phyloP scores from a whole-genome alignment of 2,113 vertebrate genomes.

The pig (Sus scrofa) region T2T-Sscrofa CM000829.6:40869001-40869500 shows the following conservation, averaged over 20 bases:
- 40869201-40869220: too few relatives aligned
- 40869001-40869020: too few relatives aligned
- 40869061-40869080: too few relatives aligned
- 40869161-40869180: too few relatives aligned
- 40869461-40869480: conserved; percentile 79
- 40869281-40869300: not conserved
- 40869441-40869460: conserved; percentile 44
- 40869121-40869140: too few relatives aligned
- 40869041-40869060: too few relatives aligned
- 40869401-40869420: conserved; percentile 16
- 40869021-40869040: too few relatives aligned
- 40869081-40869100: too few relatives aligned
- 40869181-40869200: too few relatives aligned
- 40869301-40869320: not conserved
- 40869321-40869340: not conserved
- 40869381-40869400: not conserved
- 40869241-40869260: not conserved
- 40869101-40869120: too few relatives aligned
- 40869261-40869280: not conserved
- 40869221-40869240: not conserved
- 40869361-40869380: not conserved
- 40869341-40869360: not conserved
- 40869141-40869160: too few relatives aligned
- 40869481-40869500: conserved; percentile 78
- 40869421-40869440: not conserved